Percentiles rank a stretch among this genome's conserved stretches.
phyloP scores from a whole-genome alignment of 2,113 vertebrate genomes.

The Cyanoramphus novaezelandiae region DNA sequence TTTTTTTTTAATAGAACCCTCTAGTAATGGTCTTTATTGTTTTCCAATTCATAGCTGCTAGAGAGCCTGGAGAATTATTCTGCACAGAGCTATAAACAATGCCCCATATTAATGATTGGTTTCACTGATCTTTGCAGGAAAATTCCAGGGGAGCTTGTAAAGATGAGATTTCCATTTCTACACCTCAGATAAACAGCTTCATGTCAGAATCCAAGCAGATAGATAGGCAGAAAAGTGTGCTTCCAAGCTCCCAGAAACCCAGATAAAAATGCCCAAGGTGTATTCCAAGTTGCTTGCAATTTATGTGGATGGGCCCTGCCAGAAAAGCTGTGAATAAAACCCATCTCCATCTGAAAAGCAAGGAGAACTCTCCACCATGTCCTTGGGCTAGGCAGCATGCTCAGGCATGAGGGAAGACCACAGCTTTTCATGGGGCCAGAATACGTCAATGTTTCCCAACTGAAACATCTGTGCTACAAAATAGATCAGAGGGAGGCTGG shows the following conservation, averaged over 20 bases:
- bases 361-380: not conserved
- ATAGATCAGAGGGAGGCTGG: not conserved
- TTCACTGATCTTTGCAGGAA: constrained; percentile 26
- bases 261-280: not conserved
- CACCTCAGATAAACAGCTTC: not conserved
- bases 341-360: not conserved
- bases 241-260: not conserved
- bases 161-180: constrained; percentile 26
- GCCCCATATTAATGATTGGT: constrained; percentile 13
- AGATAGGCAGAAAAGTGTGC: not conserved
- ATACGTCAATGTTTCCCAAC: not conserved
- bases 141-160: not conserved
- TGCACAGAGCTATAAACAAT: constrained; percentile 24
- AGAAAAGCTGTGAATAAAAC: not conserved
- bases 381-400: not conserved
- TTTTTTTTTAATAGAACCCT: not conserved
- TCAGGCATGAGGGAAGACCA: not conserved
- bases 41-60: not conserved
- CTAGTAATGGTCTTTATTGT: not conserved
- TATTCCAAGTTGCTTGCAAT: not conserved
- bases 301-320: not conserved
- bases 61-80: constrained; percentile 19
- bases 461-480: not conserved
- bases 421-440: not conserved
- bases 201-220: not conserved